Conservation (phyloP, 1,140 invertebrate species). For the Phymastichus coffea region DNA sequence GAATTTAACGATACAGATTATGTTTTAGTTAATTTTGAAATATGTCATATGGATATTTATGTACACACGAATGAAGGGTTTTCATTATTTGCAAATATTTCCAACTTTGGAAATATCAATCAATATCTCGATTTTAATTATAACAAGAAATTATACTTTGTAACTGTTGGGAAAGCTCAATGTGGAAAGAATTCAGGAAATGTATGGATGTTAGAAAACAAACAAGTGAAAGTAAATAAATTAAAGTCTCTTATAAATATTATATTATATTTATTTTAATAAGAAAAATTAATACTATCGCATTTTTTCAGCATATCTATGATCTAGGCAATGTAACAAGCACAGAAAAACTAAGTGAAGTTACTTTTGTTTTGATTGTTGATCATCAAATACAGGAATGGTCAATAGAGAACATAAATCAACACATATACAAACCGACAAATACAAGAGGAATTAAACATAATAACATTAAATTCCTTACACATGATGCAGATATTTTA, state of each 20-base stretch:
- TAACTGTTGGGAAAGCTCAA: slow-evolving; percentile 35
- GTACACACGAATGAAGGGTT: slow-evolving; percentile 33
- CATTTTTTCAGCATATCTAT: slow-evolving; percentile 32
- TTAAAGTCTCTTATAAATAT: neutral
- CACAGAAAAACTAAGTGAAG: slow-evolving; percentile 26
- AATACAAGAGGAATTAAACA: neutral
- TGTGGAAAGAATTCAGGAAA: slow-evolving; percentile 39
- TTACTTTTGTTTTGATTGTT: slow-evolving; percentile 30
- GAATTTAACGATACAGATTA: slow-evolving; percentile 40
- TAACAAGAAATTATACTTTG: slow-evolving; percentile 42
- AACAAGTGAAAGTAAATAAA: slow-evolving; percentile 35
- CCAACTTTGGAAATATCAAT: slow-evolving; percentile 39
- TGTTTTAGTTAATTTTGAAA: slow-evolving; percentile 47
- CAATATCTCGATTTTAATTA: slow-evolving; percentile 42
- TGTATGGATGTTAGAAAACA: slow-evolving; percentile 49
- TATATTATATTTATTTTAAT: no score
- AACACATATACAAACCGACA: slow-evolving; percentile 1
- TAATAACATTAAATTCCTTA: slow-evolving; percentile 26
- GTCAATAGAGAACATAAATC: slow-evolving; percentile 20
- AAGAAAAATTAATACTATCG: slow-evolving; percentile 2
- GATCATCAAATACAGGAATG: slow-evolving; percentile 25
- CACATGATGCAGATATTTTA: slow-evolving; percentile 8
- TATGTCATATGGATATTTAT: slow-evolving; percentile 36
- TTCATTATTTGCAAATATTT: slow-evolving; percentile 13
- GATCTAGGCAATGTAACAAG: slow-evolving; percentile 34